These are phyloP conservation scores for Bemisia tabaci DNA, from an alignment of 1,140 invertebrate genomes.

Conservation along the genomic window DNA sequence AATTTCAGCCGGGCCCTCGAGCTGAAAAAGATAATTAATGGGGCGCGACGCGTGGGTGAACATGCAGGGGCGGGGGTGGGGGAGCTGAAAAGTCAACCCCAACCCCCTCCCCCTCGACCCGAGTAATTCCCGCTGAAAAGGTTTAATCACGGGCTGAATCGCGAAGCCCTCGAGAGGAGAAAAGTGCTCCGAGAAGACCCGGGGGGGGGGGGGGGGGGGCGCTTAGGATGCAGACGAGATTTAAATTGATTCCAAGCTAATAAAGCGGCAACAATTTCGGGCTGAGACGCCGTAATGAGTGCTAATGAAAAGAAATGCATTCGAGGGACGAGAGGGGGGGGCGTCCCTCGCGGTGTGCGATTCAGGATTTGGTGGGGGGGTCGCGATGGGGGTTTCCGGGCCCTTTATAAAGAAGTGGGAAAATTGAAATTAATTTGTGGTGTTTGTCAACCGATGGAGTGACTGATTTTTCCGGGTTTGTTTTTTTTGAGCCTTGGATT, in stretches of 20 bases:
- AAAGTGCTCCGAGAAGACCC: not conserved
- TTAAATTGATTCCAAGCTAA: not conserved
- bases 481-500: no score
- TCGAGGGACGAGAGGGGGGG: not conserved
- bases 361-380: no score
- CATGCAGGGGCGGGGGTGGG: not conserved
- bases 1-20: no score
- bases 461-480: no score
- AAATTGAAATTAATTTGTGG: no score
- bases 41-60: not conserved
- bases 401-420: no score
- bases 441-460: no score
- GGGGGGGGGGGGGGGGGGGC: no score
- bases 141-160: not conserved
- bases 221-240: not conserved
- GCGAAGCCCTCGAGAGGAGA: not conserved
- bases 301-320: not conserved
- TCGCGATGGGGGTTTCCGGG: no score
- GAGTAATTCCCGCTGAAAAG: not conserved
- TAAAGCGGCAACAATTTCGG: not conserved
- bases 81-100: not conserved
- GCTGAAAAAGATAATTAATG: not conserved
- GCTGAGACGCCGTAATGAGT: not conserved
- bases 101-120: not conserved
- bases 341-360: not conserved